phyloP scores from a whole-genome alignment of 2,888 invertebrate species.

The Poecilus cupreus region DNA sequence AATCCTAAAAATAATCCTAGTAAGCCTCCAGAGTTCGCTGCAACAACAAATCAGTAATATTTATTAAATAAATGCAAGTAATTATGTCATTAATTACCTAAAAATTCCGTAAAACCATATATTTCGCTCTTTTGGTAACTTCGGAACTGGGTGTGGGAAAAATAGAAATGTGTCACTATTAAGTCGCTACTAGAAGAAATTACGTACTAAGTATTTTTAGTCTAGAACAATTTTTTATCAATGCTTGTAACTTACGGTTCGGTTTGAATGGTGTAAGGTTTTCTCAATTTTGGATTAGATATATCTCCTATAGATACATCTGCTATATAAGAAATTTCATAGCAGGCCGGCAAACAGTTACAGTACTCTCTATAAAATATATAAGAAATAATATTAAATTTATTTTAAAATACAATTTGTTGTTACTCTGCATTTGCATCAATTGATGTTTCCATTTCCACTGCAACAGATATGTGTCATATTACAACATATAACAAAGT shows the following conservation, averaged over 20 bases:
- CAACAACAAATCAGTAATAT: constrained; percentile 65
- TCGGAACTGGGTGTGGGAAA: constrained; percentile 81
- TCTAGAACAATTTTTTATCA: neutral
- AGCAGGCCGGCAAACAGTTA: constrained; percentile 83
- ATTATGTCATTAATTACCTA: constrained; percentile 79
- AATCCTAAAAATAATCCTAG: constrained; percentile 90
- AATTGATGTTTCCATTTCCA: constrained; percentile 37
- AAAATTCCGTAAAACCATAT: constrained; percentile 88
- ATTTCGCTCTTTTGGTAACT: constrained; percentile 85
- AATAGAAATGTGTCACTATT: constrained; percentile 84
- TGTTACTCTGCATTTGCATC: constrained; percentile 5
- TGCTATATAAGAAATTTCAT: constrained; percentile 80
- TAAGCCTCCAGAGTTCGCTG: constrained; percentile 89
- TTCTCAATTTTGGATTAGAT: constrained; percentile 36
- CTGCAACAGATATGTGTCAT: neutral
- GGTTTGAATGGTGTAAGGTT: constrained; percentile 20
- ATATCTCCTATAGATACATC: constrained; percentile 75
- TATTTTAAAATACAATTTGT: constrained; percentile 48
- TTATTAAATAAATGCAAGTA: neutral
- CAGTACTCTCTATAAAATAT: constrained; percentile 62
- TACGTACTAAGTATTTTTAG: neutral
- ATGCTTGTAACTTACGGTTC: constrained; percentile 38
- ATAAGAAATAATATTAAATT: too few species aligned
- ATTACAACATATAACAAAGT: too few species aligned
- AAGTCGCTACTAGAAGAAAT: constrained; percentile 77